These are phyloP conservation scores for Plotosus lineatus DNA, from an alignment of 2,113 vertebrate species.

Conservation along the genomic window DNA sequence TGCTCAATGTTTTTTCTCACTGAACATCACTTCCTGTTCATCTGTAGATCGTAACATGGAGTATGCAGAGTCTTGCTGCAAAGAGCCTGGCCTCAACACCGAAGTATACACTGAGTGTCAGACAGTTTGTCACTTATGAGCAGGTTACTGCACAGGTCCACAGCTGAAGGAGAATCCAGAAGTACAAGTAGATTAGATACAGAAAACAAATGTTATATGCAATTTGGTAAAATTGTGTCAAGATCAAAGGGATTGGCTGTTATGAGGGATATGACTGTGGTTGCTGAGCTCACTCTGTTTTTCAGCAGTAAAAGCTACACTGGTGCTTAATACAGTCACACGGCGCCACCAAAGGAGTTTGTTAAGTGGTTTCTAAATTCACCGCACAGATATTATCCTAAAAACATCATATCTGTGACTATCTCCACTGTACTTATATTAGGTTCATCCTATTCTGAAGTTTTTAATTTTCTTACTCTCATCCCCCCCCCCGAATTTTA, in stretches of 20 bases:
- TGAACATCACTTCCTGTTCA: slow-evolving; percentile 73
- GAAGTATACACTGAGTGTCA: slow-evolving; percentile 21
- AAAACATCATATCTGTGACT: slow-evolving; percentile 10
- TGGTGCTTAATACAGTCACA: slow-evolving; percentile 32
- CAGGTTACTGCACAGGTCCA: background rate
- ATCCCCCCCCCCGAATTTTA: too few relatives aligned
- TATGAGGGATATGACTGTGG: slow-evolving; percentile 42
- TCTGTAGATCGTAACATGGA: slow-evolving; percentile 59
- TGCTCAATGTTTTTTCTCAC: slow-evolving; percentile 18
- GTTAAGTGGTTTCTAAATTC: slow-evolving; percentile 37
- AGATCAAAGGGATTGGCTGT: slow-evolving; percentile 47
- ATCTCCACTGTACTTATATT: background rate
- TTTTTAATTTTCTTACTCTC: too few relatives aligned
- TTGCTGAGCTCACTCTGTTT: slow-evolving; percentile 38
- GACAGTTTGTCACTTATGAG: slow-evolving; percentile 32
- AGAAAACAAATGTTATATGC: slow-evolving; percentile 11
- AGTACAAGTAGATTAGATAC: slow-evolving; percentile 8
- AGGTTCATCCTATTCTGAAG: too few relatives aligned
- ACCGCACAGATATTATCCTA: slow-evolving; percentile 38
- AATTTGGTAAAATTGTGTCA: slow-evolving; percentile 11
- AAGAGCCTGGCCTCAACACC: slow-evolving; percentile 50
- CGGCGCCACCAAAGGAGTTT: slow-evolving; percentile 36
- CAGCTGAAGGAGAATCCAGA: slow-evolving; percentile 20
- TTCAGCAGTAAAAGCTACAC: slow-evolving; percentile 40
- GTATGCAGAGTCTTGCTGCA: slow-evolving; percentile 60